Evolutionary conservation across 2,888 invertebrate genomes (phyloP).

Genomic region (Cantharis rufa): DNA sequence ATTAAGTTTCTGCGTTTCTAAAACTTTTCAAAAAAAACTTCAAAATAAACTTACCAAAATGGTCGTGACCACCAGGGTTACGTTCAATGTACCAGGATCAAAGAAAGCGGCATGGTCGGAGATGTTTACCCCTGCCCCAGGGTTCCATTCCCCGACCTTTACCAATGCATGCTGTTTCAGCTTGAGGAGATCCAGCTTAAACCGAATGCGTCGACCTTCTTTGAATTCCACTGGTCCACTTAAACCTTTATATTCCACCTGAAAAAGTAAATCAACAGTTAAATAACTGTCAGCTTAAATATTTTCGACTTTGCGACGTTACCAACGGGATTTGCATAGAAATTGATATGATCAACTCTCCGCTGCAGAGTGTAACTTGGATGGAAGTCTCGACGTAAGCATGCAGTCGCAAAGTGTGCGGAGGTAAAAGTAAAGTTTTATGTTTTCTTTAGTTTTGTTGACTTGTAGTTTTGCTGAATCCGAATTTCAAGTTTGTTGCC

Average conservation of each 20-base stretch:
- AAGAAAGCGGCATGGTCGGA: conserved; percentile 73
- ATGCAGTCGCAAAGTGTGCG: too few species aligned
- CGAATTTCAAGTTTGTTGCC: too few species aligned
- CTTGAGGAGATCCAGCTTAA: conserved; percentile 75
- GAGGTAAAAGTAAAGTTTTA: too few species aligned
- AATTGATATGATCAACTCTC: too few species aligned
- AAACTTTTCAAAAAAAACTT: background rate
- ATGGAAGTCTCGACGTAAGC: too few species aligned
- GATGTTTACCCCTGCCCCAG: conserved; percentile 68
- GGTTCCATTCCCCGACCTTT: conserved; percentile 78
- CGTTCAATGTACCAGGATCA: conserved; percentile 72
- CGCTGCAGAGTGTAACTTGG: too few species aligned
- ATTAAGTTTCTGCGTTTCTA: background rate
- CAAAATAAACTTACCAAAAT: conserved; percentile 63
- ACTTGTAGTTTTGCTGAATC: too few species aligned
- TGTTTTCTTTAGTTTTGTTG: too few species aligned
- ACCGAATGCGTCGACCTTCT: conserved; percentile 74
- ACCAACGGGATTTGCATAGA: too few species aligned
- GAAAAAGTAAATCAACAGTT: conserved; percentile 7
- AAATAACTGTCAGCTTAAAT: too few species aligned
- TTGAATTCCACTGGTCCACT: conserved; percentile 82
- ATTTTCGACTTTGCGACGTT: too few species aligned
- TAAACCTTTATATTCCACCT: conserved; percentile 80
- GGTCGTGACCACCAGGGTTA: conserved; percentile 76
- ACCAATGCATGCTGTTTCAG: conserved; percentile 73